phyloP scores from a whole-genome alignment of 2,113 vertebrate genomes.

The Chloropsis hardwickii region DNA sequence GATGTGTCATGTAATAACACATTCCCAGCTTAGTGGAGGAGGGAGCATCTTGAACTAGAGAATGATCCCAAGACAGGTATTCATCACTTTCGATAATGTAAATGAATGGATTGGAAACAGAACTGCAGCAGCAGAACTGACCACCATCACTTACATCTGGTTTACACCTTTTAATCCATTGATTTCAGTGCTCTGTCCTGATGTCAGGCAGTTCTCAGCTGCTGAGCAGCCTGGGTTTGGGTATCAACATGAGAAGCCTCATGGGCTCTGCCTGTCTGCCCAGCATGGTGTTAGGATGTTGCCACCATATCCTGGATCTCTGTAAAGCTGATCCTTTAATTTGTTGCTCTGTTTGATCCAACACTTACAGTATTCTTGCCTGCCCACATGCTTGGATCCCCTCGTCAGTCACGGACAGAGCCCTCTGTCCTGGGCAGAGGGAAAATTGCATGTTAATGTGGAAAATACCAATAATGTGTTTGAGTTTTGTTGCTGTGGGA shows the following conservation, averaged over 20 bases:
- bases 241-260: neutral
- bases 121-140: neutral
- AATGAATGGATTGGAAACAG: neutral
- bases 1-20: neutral
- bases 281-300: neutral
- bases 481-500: slow-evolving; percentile 40
- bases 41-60: neutral
- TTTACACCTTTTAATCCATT: neutral
- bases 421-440: neutral
- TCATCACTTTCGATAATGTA: neutral
- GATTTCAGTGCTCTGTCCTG: neutral
- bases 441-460: slow-evolving; percentile 28
- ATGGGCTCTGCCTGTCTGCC: neutral
- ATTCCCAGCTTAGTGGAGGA: neutral
- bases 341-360: neutral
- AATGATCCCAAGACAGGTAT: neutral
- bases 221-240: neutral
- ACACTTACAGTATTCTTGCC: neutral
- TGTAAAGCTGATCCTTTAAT: neutral
- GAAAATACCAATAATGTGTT: slow-evolving; percentile 42
- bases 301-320: neutral
- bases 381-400: neutral
- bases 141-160: neutral
- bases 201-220: neutral
- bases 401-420: neutral